These are phyloP conservation scores for Lacanobia wlatinum DNA, from an alignment of 2,888 invertebrate species.

Conservation along the genomic window DNA sequence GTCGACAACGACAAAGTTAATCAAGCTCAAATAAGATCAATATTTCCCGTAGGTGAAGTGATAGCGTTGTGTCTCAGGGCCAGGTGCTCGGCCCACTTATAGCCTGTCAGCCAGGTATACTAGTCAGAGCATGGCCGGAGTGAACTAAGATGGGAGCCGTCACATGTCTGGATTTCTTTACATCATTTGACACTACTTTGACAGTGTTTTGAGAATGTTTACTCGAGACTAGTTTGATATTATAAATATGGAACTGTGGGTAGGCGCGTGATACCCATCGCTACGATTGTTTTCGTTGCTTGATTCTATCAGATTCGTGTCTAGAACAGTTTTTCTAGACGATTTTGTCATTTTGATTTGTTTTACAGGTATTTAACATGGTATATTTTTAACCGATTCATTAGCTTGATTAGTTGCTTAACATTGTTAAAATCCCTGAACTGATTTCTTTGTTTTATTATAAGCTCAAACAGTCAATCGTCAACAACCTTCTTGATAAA, in stretches of 20 bases:
- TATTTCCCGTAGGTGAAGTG: slow-evolving; percentile 86
- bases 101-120: slow-evolving; percentile 78
- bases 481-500: slow-evolving; percentile 63
- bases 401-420: not conserved
- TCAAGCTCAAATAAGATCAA: slow-evolving; percentile 91
- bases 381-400: slow-evolving; percentile 4
- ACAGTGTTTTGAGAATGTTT: slow-evolving; percentile 37
- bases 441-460: slow-evolving; percentile 46
- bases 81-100: slow-evolving; percentile 69
- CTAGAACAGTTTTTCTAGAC: not conserved
- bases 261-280: slow-evolving; percentile 15
- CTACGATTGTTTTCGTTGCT: slow-evolving; percentile 6
- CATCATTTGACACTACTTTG: slow-evolving; percentile 36
- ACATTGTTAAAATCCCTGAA: slow-evolving; percentile 48
- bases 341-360: not conserved
- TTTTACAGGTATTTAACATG: not conserved
- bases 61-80: slow-evolving; percentile 78
- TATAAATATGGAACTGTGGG: slow-evolving; percentile 18
- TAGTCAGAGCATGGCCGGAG: slow-evolving; percentile 55
- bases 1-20: slow-evolving; percentile 88
- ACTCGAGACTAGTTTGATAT: slow-evolving; percentile 24
- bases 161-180: slow-evolving; percentile 65
- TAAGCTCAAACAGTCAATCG: slow-evolving; percentile 52
- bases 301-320: not conserved
- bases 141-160: slow-evolving; percentile 69